Conservation (phyloP, 2,797 vertebrate genomes). For the Phataginus tetradactyla region DNA sequence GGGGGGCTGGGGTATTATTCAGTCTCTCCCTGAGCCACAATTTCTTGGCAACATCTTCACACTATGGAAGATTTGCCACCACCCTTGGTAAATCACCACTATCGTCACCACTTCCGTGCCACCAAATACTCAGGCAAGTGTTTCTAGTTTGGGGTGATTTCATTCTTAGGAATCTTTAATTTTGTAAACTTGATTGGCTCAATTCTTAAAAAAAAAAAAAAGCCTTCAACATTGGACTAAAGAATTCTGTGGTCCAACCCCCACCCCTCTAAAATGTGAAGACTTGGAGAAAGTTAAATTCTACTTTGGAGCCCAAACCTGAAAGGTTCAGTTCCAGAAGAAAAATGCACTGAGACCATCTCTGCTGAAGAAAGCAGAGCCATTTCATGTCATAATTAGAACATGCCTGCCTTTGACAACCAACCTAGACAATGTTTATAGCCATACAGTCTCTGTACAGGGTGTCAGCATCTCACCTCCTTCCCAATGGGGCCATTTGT, state of each 20-base stretch:
- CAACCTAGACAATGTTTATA: conserved; percentile 43
- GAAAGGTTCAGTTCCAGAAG: background rate
- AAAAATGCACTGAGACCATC: background rate
- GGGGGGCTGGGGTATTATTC: background rate
- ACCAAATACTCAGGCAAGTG: conserved; percentile 39
- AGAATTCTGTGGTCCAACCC: background rate
- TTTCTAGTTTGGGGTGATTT: conserved; percentile 50
- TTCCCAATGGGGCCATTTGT: background rate
- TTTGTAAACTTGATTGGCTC: conserved; percentile 2
- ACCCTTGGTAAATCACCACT: conserved; percentile 1
- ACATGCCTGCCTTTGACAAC: conserved; percentile 8
- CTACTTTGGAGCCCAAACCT: background rate
- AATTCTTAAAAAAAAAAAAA: background rate
- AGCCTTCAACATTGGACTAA: background rate
- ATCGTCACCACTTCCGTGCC: background rate
- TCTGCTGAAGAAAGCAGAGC: background rate
- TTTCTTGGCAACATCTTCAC: conserved; percentile 28
- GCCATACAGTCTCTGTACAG: background rate
- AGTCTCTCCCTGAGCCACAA: background rate
- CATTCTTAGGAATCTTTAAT: conserved; percentile 34
- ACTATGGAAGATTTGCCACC: conserved; percentile 1
- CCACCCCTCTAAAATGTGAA: background rate
- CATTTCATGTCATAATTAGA: conserved; percentile 32
- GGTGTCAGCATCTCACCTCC: conserved; percentile 26
- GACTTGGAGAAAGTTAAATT: conserved; percentile 12